Base-by-base conservation (phyloP, 2,113 vertebrate species). In the Hyperopisus bebe region DNA sequence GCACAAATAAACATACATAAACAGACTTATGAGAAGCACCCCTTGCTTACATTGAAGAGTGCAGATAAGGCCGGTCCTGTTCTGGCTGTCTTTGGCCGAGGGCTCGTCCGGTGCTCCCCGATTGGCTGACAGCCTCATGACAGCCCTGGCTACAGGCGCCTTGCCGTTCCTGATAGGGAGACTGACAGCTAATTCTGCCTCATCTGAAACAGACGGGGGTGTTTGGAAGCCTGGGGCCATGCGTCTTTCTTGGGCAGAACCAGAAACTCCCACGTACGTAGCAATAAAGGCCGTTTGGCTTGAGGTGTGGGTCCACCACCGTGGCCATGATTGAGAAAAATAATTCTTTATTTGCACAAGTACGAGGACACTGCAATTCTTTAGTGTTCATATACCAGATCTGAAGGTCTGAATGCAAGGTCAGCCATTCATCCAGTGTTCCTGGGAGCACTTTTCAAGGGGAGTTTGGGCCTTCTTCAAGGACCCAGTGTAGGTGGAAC, bases 191-290 rank as follows among this genome's bases (percentile, higher is more conserved):
- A 87, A 19, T 87, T 53, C 85, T 42, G 48, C 17, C 5, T 13
- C 1, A 3, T 35, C 50, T 17, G 50, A 51, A 87, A 87, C n/a
- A 15, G 85, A 87, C 47, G 7, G 50, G n/a, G 50, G 50, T 21
- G 15, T 86, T 13, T 19, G 31, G 47, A n/a, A 21, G 17, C 50
- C 24, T 1, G 17, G 85, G 15, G 50, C 47, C 85, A 42, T 42
- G 85, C 50, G 55, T 53, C 9, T 86, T 86, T 86, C 84, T 39
- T 86, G 84, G 47, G 24, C 47, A 86, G 84, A 86, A 55, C 53
- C 48, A 27, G 50, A 21, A 51, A 13, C 48, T 87, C 85, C 85
- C 31, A 27, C 50, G 9, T 15, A 27, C 7, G 6, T 13, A 53
- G 50, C 50, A 87, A 53, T 42, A 87, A 35, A 39, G 31, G 85